phyloP scores from a whole-genome alignment of 2,888 invertebrate species.

The Megamerina dolium region DNA sequence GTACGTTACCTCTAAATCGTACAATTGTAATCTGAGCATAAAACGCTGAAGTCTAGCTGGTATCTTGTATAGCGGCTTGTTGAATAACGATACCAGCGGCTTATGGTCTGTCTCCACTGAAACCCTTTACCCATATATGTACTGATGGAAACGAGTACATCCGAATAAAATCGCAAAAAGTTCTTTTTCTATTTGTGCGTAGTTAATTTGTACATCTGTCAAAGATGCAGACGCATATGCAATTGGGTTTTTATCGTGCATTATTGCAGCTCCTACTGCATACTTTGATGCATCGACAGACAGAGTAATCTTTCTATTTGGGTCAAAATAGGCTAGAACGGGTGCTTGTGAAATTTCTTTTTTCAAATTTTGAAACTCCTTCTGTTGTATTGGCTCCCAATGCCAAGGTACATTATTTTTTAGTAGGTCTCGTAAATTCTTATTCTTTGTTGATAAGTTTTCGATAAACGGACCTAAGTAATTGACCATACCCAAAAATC shows the following conservation, averaged over 20 bases:
- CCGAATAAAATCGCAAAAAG: slow-evolving; percentile 20
- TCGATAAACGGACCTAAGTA: slow-evolving; percentile 16
- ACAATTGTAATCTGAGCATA: slow-evolving; percentile 8
- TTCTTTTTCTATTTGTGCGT: slow-evolving; percentile 22
- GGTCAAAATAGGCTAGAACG: slow-evolving; percentile 14
- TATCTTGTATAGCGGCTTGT: slow-evolving; percentile 9
- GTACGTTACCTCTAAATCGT: slow-evolving; percentile 3
- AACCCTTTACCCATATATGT: slow-evolving; percentile 15
- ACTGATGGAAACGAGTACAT: slow-evolving; percentile 19
- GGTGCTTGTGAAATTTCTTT: slow-evolving; percentile 8
- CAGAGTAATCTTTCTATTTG: slow-evolving; percentile 11
- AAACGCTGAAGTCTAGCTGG: slow-evolving; percentile 9
- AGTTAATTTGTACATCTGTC: slow-evolving; percentile 8
- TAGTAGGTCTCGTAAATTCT: slow-evolving; percentile 15
- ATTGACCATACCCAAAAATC: slow-evolving; percentile 1
- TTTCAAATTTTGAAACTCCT: slow-evolving; percentile 15
- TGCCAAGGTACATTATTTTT: slow-evolving; percentile 14
- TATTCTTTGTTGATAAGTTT: slow-evolving; percentile 17
- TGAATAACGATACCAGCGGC: slow-evolving; percentile 5
- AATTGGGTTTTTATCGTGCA: slow-evolving; percentile 13
- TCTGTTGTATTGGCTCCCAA: slow-evolving; percentile 10
- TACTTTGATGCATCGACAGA: slow-evolving; percentile 14
- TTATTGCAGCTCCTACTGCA: slow-evolving; percentile 12
- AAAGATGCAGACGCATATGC: slow-evolving; percentile 13
- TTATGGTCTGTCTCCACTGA: slow-evolving; percentile 15